Conservation (phyloP, 1,140 invertebrate species). For the Drosophila athabasca region DNA sequence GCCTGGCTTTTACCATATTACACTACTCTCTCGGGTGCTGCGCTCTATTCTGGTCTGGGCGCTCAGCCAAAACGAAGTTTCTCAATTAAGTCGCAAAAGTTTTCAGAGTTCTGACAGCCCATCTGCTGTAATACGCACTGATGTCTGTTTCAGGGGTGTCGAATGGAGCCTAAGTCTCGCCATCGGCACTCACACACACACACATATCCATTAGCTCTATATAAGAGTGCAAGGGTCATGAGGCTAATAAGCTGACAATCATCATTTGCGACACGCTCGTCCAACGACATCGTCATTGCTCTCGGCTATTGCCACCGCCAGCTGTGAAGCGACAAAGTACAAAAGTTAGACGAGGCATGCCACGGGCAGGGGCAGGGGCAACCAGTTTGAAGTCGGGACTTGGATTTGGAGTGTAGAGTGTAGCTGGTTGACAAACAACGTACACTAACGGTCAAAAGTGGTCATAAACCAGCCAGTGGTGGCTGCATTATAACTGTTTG, state of each 20-base stretch:
- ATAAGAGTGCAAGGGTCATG: slow-evolving; percentile 29
- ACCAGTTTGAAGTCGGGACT: slow-evolving; percentile 44
- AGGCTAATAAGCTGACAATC: slow-evolving; percentile 65
- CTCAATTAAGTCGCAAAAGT: slow-evolving; percentile 74
- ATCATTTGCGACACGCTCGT: slow-evolving; percentile 67
- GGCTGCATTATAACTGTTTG: slow-evolving; percentile 48
- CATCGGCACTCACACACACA: background rate
- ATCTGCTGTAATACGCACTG: slow-evolving; percentile 63
- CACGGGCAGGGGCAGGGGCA: slow-evolving; percentile 5
- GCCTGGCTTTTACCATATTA: slow-evolving; percentile 26
- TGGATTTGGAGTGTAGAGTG: background rate
- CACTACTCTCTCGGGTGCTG: background rate
- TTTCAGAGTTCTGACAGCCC: slow-evolving; percentile 61
- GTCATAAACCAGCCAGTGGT: slow-evolving; percentile 50
- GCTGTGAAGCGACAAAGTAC: slow-evolving; percentile 52
- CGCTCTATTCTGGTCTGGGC: slow-evolving; percentile 21
- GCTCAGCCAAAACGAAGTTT: slow-evolving; percentile 60
- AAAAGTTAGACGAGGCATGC: slow-evolving; percentile 34
- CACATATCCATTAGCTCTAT: slow-evolving; percentile 39
- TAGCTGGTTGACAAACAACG: slow-evolving; percentile 53
- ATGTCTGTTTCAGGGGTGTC: slow-evolving; percentile 27
- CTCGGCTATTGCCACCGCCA: background rate
- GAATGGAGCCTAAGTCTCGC: slow-evolving; percentile 50
- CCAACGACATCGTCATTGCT: slow-evolving; percentile 6
- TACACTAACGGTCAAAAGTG: slow-evolving; percentile 63